Percentiles rank a stretch among this genome's conserved stretches.
Evolutionary conservation across 2,888 invertebrate species (phyloP).

Genomic region (Ophion obscuratus): DNA sequence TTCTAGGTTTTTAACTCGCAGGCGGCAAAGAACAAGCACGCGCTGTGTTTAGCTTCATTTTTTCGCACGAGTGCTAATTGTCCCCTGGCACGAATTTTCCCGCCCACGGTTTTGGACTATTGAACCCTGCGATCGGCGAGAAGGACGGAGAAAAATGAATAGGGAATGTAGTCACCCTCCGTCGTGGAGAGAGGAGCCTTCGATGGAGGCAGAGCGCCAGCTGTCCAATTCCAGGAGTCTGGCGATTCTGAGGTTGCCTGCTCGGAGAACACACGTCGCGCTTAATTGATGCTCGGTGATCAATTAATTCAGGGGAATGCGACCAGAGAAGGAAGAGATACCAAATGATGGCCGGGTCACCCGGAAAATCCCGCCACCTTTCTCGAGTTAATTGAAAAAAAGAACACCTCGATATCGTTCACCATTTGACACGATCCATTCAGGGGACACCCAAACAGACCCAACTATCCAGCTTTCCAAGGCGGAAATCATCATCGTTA

Average conservation of each 20-base stretch:
- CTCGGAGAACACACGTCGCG: constrained; percentile 43
- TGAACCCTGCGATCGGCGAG: not conserved
- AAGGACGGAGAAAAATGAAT: not conserved
- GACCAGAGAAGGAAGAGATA: constrained; percentile 4
- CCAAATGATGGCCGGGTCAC: constrained; percentile 24
- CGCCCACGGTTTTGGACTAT: not conserved
- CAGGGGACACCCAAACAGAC: not conserved
- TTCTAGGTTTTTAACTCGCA: constrained; percentile 32
- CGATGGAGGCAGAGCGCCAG: constrained; percentile 50
- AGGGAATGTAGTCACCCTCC: constrained; percentile 11
- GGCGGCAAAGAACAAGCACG: constrained; percentile 13
- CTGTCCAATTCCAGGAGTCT: constrained; percentile 55
- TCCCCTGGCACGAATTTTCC: constrained; percentile 72
- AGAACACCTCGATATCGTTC: not conserved
- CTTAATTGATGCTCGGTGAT: constrained; percentile 51
- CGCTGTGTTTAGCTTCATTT: constrained; percentile 42
- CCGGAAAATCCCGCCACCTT: constrained; percentile 3
- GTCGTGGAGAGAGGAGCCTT: constrained; percentile 1
- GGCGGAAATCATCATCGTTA: not conserved
- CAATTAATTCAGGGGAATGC: constrained; percentile 52
- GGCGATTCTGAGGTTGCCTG: constrained; percentile 33
- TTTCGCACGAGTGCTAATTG: constrained; percentile 72
- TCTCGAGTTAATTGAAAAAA: constrained; percentile 10
- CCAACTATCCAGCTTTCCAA: not conserved
- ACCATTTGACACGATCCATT: not conserved